Base-by-base conservation (phyloP, 92 coral and sea anemone genomes). In the Parazoanthus darwini region DNA sequence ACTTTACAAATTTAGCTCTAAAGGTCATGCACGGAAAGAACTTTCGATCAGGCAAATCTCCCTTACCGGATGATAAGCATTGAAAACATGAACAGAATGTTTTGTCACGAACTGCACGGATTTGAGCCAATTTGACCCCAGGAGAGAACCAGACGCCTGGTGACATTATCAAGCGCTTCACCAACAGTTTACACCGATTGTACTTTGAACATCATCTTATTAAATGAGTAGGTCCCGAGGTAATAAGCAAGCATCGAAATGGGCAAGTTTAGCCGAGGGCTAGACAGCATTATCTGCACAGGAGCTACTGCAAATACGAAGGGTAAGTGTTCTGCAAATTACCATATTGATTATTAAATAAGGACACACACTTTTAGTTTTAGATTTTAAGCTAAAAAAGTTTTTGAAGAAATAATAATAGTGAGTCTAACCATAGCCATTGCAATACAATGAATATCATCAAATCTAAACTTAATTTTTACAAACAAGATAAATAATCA, bases 71-170 rank as follows among this genome's bases (percentile, higher is more conserved):
- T 79, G 90, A 58, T 80, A 80, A 86, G 89, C 54, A 88, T 89
- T n/a, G 72, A 84, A 89, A 89, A 81, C 91, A 88, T 89, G 93
- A 91, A 84, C 63, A 83, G 51, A 82, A 82, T 88, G 91, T 78
- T 65, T 56, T 91, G 93, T 91, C 93, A 91, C 93, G 93, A 91
- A 91, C 85, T 23, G 84, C 74, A 63, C 36, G n/a, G 38, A 74
- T 37, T 85, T 76, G n/a, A 84, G n/a, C 87, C 78, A 84, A 48
- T 29, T 44, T 84, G 87, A 90, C 93, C 93, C 93, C 92, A 89
- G 86, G 92, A 79, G 93, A 77, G 91, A 58, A 39, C 65, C 87
- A 91, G 93, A 91, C 93, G 79, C 58, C 70, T 59, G 78, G 59
- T 85, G 87, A 38, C 88, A 89, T 67, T 85, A 73, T 82, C 91